Percentiles rank a stretch among this genome's conserved stretches.
phyloP scores from a whole-genome alignment of 2,888 invertebrate genomes.

The Apamea monoglypha region DNA sequence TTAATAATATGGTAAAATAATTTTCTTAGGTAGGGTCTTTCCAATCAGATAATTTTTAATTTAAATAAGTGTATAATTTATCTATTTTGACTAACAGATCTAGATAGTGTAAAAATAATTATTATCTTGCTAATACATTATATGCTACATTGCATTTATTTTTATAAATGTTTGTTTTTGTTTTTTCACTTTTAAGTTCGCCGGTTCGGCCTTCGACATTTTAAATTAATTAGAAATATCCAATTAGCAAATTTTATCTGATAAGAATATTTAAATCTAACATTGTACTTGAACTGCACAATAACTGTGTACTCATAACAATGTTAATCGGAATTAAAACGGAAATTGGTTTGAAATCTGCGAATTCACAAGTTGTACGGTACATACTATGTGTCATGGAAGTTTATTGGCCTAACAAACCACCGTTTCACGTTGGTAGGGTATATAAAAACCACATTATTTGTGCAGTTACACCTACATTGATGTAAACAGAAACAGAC shows the following conservation, averaged over 20 bases:
- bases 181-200: slow-evolving; percentile 13
- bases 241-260: not conserved
- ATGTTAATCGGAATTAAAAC: not conserved
- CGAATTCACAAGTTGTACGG: not conserved
- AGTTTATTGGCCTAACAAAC: not conserved
- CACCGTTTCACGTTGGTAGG: not conserved
- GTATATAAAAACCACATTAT: not conserved
- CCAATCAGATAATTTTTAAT: slow-evolving; percentile 17
- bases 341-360: slow-evolving; percentile 6
- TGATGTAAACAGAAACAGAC: not conserved
- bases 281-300: slow-evolving; percentile 18
- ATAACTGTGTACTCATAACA: not conserved
- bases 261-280: not conserved
- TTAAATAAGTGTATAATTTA: slow-evolving; percentile 12
- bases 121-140: not conserved
- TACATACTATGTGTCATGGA: not conserved
- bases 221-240: not conserved
- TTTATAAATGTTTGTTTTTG: not conserved
- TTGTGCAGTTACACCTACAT: not conserved
- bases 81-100: slow-evolving; percentile 16
- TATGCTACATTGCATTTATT: not conserved
- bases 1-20: not conserved
- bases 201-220: slow-evolving; percentile 18
- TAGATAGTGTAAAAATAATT: slow-evolving; percentile 4
- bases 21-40: not conserved